Base-by-base conservation (phyloP, 2,113 vertebrate genomes). In the Thamnaconus septentrionalis region DNA sequence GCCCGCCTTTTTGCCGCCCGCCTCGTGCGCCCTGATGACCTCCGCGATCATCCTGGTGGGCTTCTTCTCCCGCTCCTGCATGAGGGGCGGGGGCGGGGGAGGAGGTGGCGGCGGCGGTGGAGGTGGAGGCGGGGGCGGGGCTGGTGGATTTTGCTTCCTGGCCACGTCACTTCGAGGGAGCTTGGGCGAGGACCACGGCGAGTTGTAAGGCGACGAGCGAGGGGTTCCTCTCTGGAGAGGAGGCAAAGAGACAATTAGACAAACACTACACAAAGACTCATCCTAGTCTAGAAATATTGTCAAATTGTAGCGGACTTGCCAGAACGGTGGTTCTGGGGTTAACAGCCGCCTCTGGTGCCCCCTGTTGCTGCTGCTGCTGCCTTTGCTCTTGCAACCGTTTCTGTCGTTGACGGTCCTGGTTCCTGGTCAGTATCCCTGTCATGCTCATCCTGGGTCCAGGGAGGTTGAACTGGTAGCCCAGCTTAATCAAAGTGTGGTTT, bases 391-490 rank as follows among this genome's bases (percentile, higher is more conserved):
- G 95, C 71, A 96, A 85, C 7, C 96, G 92, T 81, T 89, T 96
- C 87, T 99, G 96, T 69, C 97, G 92, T 85, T 96, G 96, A 5
- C 92, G 92, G 85, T 99, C 97, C 92, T 98, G 95, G 63, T 99
- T 99, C 73, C 97, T 92, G 54, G 96, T 99, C 51, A 99, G 80
- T 58, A 99, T 95, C 72, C 95, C 93, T 0, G 96, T 98, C 95
- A 98, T 98, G 85, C 94, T 97, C 94, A 98, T 98, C 55, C 96
- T 91, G 73, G 97, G 96, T 41, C 96, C 96, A 8, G 96, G 92
- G 5, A 98, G 94, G 80, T 98, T 95, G 68, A 98, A 99, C 69
- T 98, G 97, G 87, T 99, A 99, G 0, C 97, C 97, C 69, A 99
- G 85, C 69, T 95, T 94, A 70, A 99, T 92, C 83, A 98, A 74